Base-by-base conservation (phyloP, 2,797 vertebrate genomes). In the Sebastes cheni region DNA sequence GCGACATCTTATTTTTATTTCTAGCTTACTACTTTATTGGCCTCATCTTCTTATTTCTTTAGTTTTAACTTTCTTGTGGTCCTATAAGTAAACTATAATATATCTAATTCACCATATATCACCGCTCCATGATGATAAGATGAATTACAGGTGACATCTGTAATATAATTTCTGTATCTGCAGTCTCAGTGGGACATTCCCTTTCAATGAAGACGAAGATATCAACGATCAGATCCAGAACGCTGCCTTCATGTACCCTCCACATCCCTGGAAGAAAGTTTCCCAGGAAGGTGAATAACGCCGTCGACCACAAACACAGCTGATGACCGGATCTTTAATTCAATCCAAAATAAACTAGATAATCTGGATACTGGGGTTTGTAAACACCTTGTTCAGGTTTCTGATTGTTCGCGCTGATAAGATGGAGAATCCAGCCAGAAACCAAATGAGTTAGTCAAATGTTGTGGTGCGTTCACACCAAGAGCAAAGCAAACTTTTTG, bases 171-270 rank as follows among this genome's bases (percentile, higher is more conserved):
- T 16, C 2, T 66, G 12, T 18, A 46, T 6, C 46, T 71, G 20
- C 82, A 99, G 98, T 86, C 96, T 99, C 34, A 99, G 98, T 8
- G 98, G 98, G 55, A 99, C 98, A 0, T 99, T 99, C 77, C 98
- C 98, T 0, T 99, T 99, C 86, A 99, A 99, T 22, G 98, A 99
- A 89, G 98, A 99, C 39, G 98, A 99, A 90, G 98, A 99, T 77
- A 99, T 99, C 83, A 97, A 99, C 1, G 98, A 99, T 91, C 98
- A 99, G 92, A 99, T 99, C 91, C 98, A 99, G 90, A 99, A 99
- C 34, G 98, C 98, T 2, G 98, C 97, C 89, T 99, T 99, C 93
- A 99, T 99, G 98, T 99, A 99, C 81, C 98, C 98, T 12, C 97
- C 98, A 10, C 97, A 99, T 67, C 98, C 98, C 25, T 99, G 98